Conservation (phyloP, 2,797 vertebrate species). For the Propithecus perrieri region DNA sequence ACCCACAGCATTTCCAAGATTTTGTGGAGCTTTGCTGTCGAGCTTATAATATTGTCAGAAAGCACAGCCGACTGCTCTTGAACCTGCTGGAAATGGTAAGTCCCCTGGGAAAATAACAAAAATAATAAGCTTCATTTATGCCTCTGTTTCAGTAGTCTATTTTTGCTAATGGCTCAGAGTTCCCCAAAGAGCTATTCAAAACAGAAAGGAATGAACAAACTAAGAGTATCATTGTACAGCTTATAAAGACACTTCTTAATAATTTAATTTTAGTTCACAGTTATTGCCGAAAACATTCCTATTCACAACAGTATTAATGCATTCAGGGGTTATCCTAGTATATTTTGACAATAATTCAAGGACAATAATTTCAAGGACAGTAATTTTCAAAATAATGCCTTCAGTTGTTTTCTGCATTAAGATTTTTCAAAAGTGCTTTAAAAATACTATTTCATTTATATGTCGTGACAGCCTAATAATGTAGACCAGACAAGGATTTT, state of each 20-base stretch:
- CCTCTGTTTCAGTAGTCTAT: conserved; percentile 13
- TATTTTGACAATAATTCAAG: neutral
- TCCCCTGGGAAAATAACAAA: conserved; percentile 50
- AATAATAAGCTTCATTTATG: conserved; percentile 55
- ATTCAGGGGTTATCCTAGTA: neutral
- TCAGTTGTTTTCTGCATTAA: neutral
- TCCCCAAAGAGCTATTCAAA: conserved; percentile 59
- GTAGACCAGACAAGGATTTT: neutral
- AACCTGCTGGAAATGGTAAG: conserved; percentile 93
- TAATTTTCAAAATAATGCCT: conserved; percentile 9
- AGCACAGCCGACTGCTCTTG: conserved; percentile 89
- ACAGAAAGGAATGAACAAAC: conserved; percentile 38
- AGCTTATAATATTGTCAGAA: conserved; percentile 92
- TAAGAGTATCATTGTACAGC: neutral
- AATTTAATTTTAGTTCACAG: neutral
- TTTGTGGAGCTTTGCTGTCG: conserved; percentile 95
- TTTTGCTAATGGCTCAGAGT: conserved; percentile 58
- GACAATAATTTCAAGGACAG: neutral
- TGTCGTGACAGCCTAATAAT: neutral
- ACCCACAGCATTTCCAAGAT: conserved; percentile 89
- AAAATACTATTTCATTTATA: neutral
- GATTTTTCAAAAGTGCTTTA: conserved; percentile 28
- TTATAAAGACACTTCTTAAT: conserved; percentile 38
- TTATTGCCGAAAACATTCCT: conserved; percentile 1
- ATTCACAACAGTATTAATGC: neutral